Base-by-base conservation (phyloP, 1,140 invertebrate species). In the Andricus grossulariae region DNA sequence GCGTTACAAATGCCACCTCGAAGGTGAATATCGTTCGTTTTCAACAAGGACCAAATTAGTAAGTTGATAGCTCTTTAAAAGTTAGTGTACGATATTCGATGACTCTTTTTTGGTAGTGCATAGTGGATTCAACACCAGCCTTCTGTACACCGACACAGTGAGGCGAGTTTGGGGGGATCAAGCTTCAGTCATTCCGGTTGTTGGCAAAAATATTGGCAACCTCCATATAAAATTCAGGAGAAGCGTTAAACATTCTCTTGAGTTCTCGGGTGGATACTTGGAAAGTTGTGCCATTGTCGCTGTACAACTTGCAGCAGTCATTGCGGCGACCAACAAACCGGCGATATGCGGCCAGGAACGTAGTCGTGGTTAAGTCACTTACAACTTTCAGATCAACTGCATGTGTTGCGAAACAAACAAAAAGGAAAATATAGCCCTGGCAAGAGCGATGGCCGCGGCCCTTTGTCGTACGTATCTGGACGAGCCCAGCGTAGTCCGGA, bases 41-140 rank as follows among this genome's bases (percentile, higher is more conserved):
- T 76, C 13, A 5, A 72, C 52, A 1, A 76, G 50, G 16, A 76
- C 19, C n/a, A n/a, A n/a, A n/a, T n/a, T n/a, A n/a, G n/a, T n/a
- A n/a, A 13, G 70, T 76, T 10, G 50, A 32, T 10, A 76, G n/a
- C 19, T 76, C 66, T n/a, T 76, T 66, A 19, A 39, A 76, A 0
- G 66, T 71, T 21, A 71, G 39, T 18, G 19, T 39, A 32, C 13
- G 71, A 66, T 76, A 10, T 79, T 25, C 21, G 79, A n/a, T n/a
- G n/a, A n/a, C n/a, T n/a, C n/a, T n/a, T n/a, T n/a, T n/a, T n/a
- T n/a, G n/a, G n/a, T n/a, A 77, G 50, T 73, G 49, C 50, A 78
- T 79, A 1, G 66, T 57, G 12, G 79, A 72, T 18, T 78, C 73
- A 8, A 80, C 57, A 3, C 76, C 79, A 6, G 75, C 76, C 51